Evolutionary conservation across 2,888 invertebrate genomes (phyloP), one percentile per base, ranked within the genome.

Genomic region (Eupelmus urozonus): DNA sequence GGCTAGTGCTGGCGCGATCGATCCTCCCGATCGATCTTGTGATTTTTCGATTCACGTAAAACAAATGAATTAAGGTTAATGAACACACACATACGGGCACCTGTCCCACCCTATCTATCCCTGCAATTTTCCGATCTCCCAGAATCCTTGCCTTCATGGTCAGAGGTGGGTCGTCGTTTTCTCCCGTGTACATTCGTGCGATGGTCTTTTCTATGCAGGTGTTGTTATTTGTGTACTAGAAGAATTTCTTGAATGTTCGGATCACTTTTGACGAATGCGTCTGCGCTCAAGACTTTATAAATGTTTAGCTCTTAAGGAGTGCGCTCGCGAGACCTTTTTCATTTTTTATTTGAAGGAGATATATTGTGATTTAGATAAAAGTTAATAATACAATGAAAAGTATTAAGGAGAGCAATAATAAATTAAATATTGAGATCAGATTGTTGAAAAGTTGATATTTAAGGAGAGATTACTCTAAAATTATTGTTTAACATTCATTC

Each of bases 1-100:
- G 82, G 83, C 82, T 83, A 82, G 81, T 83, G 83, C 79, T 62
- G 75, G 82, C 75, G 60, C 80, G 78, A 80, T 67, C 67, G 77
- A 45, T 42, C 70, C 23, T 69, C 49, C 53, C 40, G 67, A 53
- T 71, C 76, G 73, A 57, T 71, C 74, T 70, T 80, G 77, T 80
- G 77, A 80, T 77, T 73, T 70, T 70, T 76, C 73, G 51, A 76
- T 73, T 73, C 71, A 40, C 57, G 16, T 78, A 55, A 65, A 67
- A 25, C 45, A 57, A 72, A 34, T 18, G 9, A 49, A 51, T 53
- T 5, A 53, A 27, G 27, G 3, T 16, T 16, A 29, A 18, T n/a
- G 40, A 4, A 34, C 25, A 75, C 42, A 42, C 29, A 45, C 18
- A 34, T 34, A 40, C 23, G 7, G 5, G 57, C 57, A 73, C 59